Conservation (phyloP, 2,113 vertebrate genomes). For the Turnix velox region DNA sequence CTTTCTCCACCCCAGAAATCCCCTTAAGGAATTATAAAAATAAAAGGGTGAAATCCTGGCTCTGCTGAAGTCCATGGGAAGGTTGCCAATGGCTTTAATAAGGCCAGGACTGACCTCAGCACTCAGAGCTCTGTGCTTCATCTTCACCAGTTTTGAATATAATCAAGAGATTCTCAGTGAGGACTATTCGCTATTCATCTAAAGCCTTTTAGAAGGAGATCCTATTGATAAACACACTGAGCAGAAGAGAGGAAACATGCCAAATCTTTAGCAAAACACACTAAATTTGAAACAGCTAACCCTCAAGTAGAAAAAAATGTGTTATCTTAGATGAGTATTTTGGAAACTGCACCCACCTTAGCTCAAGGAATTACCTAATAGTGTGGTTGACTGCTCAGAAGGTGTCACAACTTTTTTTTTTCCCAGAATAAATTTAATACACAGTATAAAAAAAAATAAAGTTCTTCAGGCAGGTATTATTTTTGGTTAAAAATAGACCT, state of each 20-base stretch:
- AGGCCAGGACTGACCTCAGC: not conserved
- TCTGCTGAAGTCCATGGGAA: not conserved
- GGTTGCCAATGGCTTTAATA: not conserved
- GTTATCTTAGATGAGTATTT: not conserved
- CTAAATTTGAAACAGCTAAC: not conserved
- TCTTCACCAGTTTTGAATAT: not conserved
- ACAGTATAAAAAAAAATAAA: not conserved
- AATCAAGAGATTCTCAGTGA: not conserved
- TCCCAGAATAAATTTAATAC: not conserved
- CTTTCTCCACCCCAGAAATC: not conserved
- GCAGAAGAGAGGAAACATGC: not conserved
- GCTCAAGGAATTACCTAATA: not conserved
- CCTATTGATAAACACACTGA: not conserved
- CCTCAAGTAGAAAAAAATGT: not conserved
- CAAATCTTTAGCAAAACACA: not conserved
- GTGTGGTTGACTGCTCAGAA: not conserved
- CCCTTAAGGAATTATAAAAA: not conserved
- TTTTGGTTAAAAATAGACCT: constrained; percentile 41
- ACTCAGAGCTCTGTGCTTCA: not conserved
- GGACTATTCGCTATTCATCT: too few relatives aligned
- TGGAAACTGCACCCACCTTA: not conserved
- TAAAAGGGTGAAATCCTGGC: not conserved
- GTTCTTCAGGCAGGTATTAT: not conserved
- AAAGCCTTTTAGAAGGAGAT: too few relatives aligned
- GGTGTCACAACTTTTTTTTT: not conserved